Evolutionary conservation across 2,888 invertebrate species (phyloP).

Genomic region (Eremobia ochroleuca): DNA sequence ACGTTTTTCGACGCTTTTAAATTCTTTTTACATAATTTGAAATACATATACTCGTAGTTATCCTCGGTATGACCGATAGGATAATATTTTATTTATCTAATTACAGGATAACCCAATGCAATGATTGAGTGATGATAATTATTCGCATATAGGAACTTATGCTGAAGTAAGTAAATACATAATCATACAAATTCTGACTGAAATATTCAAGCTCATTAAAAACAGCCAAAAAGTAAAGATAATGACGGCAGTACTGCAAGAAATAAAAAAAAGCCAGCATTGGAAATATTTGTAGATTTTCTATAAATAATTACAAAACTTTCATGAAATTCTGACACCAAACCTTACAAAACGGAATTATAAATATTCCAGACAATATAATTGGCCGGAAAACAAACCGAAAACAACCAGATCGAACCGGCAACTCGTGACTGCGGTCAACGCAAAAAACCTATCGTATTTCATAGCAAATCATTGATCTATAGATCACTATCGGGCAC

Average conservation of each 20-base stretch:
- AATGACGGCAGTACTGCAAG: neutral
- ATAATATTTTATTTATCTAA: neutral
- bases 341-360: slow-evolving; percentile 49
- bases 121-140: neutral
- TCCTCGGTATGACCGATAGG: neutral
- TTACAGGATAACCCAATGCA: neutral
- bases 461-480: slow-evolving; percentile 79
- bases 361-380: slow-evolving; percentile 49
- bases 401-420: slow-evolving; percentile 56
- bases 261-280: neutral
- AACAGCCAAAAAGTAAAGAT: slow-evolving; percentile 5
- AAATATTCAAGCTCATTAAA: slow-evolving; percentile 19
- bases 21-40: neutral
- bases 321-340: slow-evolving; percentile 30
- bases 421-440: slow-evolving; percentile 73
- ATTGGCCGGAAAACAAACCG: slow-evolving; percentile 60
- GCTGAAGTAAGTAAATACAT: neutral
- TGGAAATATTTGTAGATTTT: slow-evolving; percentile 16
- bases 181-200: neutral
- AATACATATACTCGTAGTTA: no score
- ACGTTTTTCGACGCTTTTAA: neutral
- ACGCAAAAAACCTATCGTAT: slow-evolving; percentile 78
- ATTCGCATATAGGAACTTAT: neutral
- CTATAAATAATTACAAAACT: slow-evolving; percentile 35
- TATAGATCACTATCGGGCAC: slow-evolving; percentile 83